A percentile compares a stretch with the other conserved stretches of the same genome.
These are phyloP conservation scores for Rutpela maculata DNA, from an alignment of 2,888 invertebrate species.

Conservation along the genomic window DNA sequence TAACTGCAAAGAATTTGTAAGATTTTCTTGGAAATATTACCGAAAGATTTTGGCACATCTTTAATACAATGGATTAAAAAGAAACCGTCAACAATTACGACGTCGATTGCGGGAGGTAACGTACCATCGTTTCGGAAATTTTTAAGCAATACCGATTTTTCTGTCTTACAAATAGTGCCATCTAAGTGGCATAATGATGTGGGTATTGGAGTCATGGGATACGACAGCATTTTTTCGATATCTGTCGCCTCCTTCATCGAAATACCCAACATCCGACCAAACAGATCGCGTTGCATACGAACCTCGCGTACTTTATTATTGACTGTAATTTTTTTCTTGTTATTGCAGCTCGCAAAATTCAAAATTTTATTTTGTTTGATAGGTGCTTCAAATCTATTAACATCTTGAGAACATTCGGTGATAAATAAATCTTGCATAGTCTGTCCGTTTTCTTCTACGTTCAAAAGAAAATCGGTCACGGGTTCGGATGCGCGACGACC, in stretches of 20 bases:
- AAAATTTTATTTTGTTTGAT: neutral
- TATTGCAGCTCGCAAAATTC: neutral
- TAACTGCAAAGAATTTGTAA: neutral
- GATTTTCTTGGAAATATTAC: neutral
- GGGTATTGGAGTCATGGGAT: neutral
- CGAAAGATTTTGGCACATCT: neutral
- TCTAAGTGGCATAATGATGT: neutral
- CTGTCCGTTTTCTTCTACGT: conserved; percentile 25
- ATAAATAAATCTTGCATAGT: conserved; percentile 42
- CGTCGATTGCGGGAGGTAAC: neutral
- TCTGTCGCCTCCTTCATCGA: too few relatives aligned
- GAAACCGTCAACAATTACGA: neutral
- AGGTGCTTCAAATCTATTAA: neutral
- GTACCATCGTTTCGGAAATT: neutral
- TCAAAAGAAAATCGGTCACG: conserved; percentile 31
- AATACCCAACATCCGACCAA: neutral
- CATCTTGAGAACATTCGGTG: neutral
- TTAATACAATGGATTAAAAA: neutral
- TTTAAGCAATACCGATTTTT: too few relatives aligned
- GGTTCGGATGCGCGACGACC: too few relatives aligned
- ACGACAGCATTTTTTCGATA: neutral
- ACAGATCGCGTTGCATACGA: neutral
- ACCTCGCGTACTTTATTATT: neutral
- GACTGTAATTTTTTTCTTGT: neutral
- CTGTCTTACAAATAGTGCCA: neutral